A percentile compares a stretch with the other conserved stretches of the same genome.
phyloP scores from a whole-genome alignment of 2,113 vertebrate species.

The Stegastes partitus region DNA sequence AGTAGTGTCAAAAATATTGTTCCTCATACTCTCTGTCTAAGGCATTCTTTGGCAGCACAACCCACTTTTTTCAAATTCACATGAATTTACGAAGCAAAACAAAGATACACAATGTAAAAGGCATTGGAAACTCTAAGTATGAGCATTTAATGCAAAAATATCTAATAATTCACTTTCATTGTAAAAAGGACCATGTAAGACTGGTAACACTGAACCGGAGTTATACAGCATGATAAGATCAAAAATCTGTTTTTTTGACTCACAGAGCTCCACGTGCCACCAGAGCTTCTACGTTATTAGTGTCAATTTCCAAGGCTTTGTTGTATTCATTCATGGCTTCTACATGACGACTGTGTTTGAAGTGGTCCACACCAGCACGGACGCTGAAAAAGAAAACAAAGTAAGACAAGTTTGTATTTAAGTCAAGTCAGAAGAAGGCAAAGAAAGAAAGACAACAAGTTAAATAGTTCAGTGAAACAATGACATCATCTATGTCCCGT shows the following conservation, averaged over 20 bases:
- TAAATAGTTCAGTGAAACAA: background rate
- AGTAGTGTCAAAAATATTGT: background rate
- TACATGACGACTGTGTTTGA: slow-evolving; percentile 93
- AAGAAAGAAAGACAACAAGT: background rate
- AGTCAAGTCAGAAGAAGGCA: background rate
- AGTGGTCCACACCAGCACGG: slow-evolving; percentile 94
- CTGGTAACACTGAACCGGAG: background rate
- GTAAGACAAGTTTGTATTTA: background rate
- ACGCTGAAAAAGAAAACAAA: slow-evolving; percentile 84
- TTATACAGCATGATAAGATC: background rate
- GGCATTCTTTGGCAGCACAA: too few relatives aligned
- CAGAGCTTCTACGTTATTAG: slow-evolving; percentile 94
- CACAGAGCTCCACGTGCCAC: slow-evolving; percentile 98
- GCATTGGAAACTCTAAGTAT: background rate
- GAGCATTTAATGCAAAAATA: background rate
- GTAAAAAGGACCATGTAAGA: background rate
- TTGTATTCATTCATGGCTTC: slow-evolving; percentile 99
- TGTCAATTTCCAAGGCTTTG: slow-evolving; percentile 96
- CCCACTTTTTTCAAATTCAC: too few relatives aligned
- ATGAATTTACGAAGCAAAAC: background rate
- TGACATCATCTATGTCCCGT: background rate
- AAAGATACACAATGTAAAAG: background rate
- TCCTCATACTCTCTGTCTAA: background rate
- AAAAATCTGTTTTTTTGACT: too few relatives aligned
- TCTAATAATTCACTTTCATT: background rate